Evolutionary conservation across 2,113 vertebrate genomes (phyloP).

Genomic region (Gulo gulo): DNA sequence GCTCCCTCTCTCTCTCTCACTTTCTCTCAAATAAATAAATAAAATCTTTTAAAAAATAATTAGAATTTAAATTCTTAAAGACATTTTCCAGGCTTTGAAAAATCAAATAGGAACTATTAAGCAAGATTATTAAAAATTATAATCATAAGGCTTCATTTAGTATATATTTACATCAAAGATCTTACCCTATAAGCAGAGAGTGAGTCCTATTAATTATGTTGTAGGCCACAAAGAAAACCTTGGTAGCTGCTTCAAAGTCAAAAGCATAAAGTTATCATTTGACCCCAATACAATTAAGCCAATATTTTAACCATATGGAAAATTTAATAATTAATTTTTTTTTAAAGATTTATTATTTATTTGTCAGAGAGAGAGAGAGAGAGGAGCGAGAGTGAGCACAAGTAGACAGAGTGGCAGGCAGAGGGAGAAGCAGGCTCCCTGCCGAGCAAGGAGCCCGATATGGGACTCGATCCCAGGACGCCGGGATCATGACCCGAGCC

Average conservation of each 20-base stretch:
- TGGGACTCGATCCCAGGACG: no score
- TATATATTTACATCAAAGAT: not conserved
- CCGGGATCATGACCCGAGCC: no score
- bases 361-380: no score
- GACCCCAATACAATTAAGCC: not conserved
- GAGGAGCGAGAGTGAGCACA: no score
- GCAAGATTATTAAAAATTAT: not conserved
- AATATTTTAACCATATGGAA: not conserved
- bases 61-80: not conserved
- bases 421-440: no score
- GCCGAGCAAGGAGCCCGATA: no score
- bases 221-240: not conserved
- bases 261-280: not conserved
- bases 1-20: no score
- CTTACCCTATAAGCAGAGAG: not conserved
- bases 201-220: not conserved
- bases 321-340: no score
- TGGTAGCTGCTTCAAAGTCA: not conserved
- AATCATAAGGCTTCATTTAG: not conserved
- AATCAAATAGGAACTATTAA: not conserved
- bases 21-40: no score
- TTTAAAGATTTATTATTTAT: no score
- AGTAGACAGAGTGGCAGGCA: no score
- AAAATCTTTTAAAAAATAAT: not conserved
- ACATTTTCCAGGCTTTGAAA: not conserved